phyloP scores from a whole-genome alignment of 2,113 vertebrate genomes.

The Megaceryle torquata region DNA sequence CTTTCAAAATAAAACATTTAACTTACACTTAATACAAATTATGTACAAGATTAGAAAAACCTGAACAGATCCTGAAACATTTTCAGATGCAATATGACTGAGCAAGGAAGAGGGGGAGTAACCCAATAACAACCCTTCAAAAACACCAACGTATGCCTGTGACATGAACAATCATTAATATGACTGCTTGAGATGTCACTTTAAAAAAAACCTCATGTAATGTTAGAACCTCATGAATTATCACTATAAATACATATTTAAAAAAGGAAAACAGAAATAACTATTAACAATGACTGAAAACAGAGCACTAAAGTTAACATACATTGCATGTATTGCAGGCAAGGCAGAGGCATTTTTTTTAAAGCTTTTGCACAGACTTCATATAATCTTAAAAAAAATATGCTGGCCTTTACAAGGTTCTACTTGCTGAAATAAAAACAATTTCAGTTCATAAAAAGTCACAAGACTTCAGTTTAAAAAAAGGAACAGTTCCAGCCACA shows the following conservation, averaged over 20 bases:
- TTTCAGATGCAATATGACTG: slow-evolving; percentile 43
- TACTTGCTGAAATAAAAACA: slow-evolving; percentile 83
- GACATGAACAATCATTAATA: slow-evolving; percentile 67
- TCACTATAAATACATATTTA: slow-evolving; percentile 79
- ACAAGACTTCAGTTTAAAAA: slow-evolving; percentile 78
- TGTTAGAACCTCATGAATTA: slow-evolving; percentile 76
- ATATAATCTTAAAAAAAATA: slow-evolving; percentile 94
- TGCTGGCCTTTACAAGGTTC: slow-evolving; percentile 89
- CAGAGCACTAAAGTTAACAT: slow-evolving; percentile 81
- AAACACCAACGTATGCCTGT: slow-evolving; percentile 62
- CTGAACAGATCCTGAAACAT: slow-evolving; percentile 71
- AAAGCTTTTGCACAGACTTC: slow-evolving; percentile 99
- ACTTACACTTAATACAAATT: slow-evolving; percentile 86
- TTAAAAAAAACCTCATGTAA: slow-evolving; percentile 58
- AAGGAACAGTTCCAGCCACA: slow-evolving; percentile 80
- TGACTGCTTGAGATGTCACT: slow-evolving; percentile 72
- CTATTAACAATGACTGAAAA: slow-evolving; percentile 76
- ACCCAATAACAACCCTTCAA: slow-evolving; percentile 65
- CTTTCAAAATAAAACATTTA: slow-evolving; percentile 79
- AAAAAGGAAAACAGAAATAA: slow-evolving; percentile 75
- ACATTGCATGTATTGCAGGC: slow-evolving; percentile 92
- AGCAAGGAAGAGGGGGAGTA: slow-evolving; percentile 20
- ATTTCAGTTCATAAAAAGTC: slow-evolving; percentile 82
- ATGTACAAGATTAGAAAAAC: slow-evolving; percentile 79
- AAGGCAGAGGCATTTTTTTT: slow-evolving; percentile 98